Evolutionary conservation across 1,140 invertebrate genomes (phyloP).

Genomic region (Papilio polyxenes): DNA sequence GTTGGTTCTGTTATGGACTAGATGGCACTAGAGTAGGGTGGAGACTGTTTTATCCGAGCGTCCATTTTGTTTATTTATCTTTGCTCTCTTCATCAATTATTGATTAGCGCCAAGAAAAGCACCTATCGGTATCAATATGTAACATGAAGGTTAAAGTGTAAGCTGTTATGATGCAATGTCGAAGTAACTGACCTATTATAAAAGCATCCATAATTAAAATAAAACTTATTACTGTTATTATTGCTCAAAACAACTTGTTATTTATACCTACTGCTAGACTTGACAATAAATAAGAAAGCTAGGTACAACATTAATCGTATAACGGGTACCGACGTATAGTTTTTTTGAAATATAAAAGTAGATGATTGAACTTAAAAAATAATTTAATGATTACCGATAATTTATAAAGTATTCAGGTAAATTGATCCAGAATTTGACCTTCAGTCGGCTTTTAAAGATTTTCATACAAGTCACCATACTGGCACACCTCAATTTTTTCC

Average conservation of each 20-base stretch:
- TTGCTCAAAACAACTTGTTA: not conserved
- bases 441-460: not conserved
- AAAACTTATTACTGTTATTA: not conserved
- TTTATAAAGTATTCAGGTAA: too few species aligned
- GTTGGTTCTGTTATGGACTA: not conserved
- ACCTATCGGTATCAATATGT: conserved; percentile 11
- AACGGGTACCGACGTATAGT: too few species aligned
- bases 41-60: not conserved
- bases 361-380: too few species aligned
- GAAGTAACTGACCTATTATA: conserved; percentile 12
- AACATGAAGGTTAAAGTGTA: conserved; percentile 15
- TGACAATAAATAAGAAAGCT: too few species aligned
- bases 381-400: too few species aligned
- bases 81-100: not conserved
- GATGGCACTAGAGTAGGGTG: not conserved
- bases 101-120: not conserved
- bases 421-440: not conserved
- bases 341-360: too few species aligned
- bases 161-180: conserved; percentile 10
- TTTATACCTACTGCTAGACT: not conserved
- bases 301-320: too few species aligned
- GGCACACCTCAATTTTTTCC: too few species aligned
- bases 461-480: too few species aligned
- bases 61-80: conserved; percentile 26
- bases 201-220: not conserved